Conservation (phyloP, 2,113 vertebrate genomes). For the Chlamydotis undulata region DNA sequence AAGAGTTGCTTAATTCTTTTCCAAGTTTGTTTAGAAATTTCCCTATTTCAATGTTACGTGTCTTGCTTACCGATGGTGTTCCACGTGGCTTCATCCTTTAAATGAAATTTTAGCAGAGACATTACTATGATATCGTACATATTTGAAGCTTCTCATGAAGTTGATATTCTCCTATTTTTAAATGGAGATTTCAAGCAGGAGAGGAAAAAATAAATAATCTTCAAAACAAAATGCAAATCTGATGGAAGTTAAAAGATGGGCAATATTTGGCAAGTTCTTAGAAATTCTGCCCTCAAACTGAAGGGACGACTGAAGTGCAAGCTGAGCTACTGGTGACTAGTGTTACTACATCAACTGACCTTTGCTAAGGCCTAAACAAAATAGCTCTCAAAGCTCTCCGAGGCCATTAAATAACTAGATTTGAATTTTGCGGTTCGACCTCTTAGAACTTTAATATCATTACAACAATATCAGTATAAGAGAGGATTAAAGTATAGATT, state of each 20-base stretch:
- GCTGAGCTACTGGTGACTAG: neutral
- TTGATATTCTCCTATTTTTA: neutral
- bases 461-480: neutral
- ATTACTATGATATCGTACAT: neutral
- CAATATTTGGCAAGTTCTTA: neutral
- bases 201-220: neutral
- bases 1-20: neutral
- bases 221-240: neutral
- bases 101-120: neutral
- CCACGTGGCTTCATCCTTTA: neutral
- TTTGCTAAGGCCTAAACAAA: neutral
- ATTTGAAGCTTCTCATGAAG: neutral
- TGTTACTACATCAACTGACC: neutral
- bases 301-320: neutral
- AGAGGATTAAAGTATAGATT: constrained; percentile 37
- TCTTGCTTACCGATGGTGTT: neutral
- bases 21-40: neutral
- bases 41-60: neutral
- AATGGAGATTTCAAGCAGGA: neutral
- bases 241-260: neutral
- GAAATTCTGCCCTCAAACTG: neutral
- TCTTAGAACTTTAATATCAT: constrained; percentile 15
- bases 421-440: constrained; percentile 17
- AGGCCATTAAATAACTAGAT: neutral
- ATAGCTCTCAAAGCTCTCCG: neutral